Base-by-base conservation (phyloP, 2,888 invertebrate genomes). In the Eutolmus rufibarbis region DNA sequence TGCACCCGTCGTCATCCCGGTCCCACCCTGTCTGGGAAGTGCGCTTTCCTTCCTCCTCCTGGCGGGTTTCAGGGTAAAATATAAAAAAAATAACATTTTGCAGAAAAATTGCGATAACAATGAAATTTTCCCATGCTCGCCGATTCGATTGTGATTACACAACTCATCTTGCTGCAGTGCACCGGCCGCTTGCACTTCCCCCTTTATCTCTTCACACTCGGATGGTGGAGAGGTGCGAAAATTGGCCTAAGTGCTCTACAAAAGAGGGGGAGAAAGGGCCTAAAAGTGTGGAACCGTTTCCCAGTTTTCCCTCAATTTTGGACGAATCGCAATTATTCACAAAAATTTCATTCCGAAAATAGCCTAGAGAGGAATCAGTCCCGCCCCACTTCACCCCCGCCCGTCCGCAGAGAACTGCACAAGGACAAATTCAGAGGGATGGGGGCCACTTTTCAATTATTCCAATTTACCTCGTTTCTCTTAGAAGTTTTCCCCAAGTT, bases 81-180 rank as follows among this genome's bases (percentile, higher is more conserved):
- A 66, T 4, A 56, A 85, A 12, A 40, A 40, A 40, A 40, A 40
- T 12, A 9, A 12, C 40, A 74, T 28, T n/a, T 31, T 74, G 46
- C 28, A 74, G 74, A 74, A 74, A 85, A 85, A 85, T 14, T 85
- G 74, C 74, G 85, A 85, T 85, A 85, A 74, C 85, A 51, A 85
- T 57, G 85, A 74, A 74, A 85, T 85, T 85, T 85, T 85, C 85
- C 14, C 74, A 74, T 74, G 43, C 43, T 34, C 74, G 40, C 2
- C n/a, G 43, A 46, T 74, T 85, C 74, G 14, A 74, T 85, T 85
- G 74, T 51, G 85, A 85, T 74, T 85, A 74, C 74, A 74, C 74
- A 74, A 74, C 74, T 74, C 74, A 74, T 74, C 74, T 74, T 74
- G 19, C 37, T 46, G 19, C 82, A 57, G 37, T 85, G 85, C 85